Evolutionary conservation across 2,113 vertebrate genomes (phyloP).

Genomic region (Chaenocephalus aceratus): DNA sequence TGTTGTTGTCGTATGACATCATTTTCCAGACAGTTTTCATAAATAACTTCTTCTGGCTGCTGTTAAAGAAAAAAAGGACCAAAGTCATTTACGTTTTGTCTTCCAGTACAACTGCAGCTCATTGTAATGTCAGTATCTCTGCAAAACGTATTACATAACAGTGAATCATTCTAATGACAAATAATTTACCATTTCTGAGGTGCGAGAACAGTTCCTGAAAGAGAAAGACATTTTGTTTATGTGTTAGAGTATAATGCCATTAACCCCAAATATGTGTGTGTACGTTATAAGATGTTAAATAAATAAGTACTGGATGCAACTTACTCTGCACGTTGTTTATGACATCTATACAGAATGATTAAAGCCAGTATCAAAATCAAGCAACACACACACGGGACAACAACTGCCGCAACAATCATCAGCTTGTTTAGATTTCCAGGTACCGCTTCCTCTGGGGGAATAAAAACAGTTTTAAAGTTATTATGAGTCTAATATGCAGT

Average conservation of each 20-base stretch:
- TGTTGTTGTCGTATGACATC: fast-evolving
- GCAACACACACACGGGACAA: constrained; percentile 16
- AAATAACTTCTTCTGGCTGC: constrained; percentile 25
- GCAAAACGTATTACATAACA: not conserved
- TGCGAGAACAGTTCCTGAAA: not conserved
- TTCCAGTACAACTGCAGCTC: not conserved
- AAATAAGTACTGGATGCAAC: not conserved
- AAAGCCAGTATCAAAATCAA: constrained; percentile 27
- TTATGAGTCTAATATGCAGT: not conserved
- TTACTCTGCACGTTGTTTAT: constrained; percentile 14
- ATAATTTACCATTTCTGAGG: constrained; percentile 41
- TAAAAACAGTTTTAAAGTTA: not conserved
- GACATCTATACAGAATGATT: not conserved
- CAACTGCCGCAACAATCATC: not conserved
- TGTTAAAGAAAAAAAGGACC: not conserved
- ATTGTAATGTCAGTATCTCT: not conserved
- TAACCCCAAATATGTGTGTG: not conserved
- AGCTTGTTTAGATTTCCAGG: fast-evolving
- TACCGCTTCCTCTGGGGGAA: not conserved
- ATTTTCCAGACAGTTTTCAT: constrained; percentile 62
- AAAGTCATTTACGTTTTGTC: not conserved
- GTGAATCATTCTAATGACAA: not conserved
- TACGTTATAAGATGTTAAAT: not conserved
- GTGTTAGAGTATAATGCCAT: not conserved
- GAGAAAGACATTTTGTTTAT: not conserved